Base-by-base conservation (phyloP, 1,140 invertebrate genomes). In the Muscidifurax raptorellus region DNA sequence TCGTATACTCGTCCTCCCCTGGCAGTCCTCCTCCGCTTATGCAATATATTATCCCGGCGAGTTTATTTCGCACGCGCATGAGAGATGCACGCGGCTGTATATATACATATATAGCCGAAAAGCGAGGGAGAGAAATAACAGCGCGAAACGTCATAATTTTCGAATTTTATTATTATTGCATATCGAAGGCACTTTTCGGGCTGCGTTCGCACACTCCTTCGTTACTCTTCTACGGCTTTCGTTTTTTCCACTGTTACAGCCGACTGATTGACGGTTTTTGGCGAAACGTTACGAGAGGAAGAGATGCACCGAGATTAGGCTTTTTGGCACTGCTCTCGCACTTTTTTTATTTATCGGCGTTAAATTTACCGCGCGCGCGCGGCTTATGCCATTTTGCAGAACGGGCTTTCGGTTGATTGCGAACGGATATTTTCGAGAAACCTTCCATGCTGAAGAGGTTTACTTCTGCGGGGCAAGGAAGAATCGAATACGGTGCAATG, bases 81-180 rank as follows among this genome's bases (percentile, higher is more conserved):
- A 52, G 47, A 27, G 25, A 30, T 9, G 47, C 36, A 18, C 44
- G 25, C 13, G 18, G 47, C 47, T 30, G 52, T n/a, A n/a, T n/a
- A n/a, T n/a, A n/a, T n/a, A n/a, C n/a, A n/a, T 13, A 0, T 22
- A 22, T 47, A 44, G 72, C 30, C 72, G n/a, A 75, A 32, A 71
- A 71, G 69, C 30, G 27, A 22, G 27, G 15, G 28, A 82, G 52
- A 59, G 27, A 27, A 40, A 74, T 18, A 13, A 72, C 10, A 4
- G 52, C 69, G 52, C 71, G 52, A 80, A 82, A 81, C 84, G 76
- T 82, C 84, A 40, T 85, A 85, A 85, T 85, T 85, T 82, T 82
- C 3, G 76, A 15, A 81, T 80, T 85, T 85, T 85, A 85, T 85
- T 85, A 82, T 85, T 82, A 85, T 85, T 85, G 76, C 80, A 81